phyloP scores from a whole-genome alignment of 2,888 invertebrate genomes.

The Argynnis bischoffii region DNA sequence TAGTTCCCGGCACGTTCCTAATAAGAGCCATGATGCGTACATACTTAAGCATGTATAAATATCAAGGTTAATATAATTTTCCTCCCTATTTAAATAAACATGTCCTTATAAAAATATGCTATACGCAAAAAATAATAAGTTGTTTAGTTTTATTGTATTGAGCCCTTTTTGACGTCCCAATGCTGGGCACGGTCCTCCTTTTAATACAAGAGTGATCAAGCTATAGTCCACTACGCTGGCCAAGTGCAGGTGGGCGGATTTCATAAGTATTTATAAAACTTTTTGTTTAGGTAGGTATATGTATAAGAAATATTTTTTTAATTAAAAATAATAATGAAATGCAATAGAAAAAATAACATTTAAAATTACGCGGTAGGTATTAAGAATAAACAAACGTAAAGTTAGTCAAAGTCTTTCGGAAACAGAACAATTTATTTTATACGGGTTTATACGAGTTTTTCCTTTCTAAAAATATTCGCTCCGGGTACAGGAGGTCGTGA shows the following conservation, averaged over 20 bases:
- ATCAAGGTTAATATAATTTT: slow-evolving; percentile 11
- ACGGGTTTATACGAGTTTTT: slow-evolving; percentile 46
- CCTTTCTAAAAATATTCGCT: slow-evolving; percentile 37
- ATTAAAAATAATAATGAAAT: no score
- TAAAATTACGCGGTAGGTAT: slow-evolving; percentile 1
- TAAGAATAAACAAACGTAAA: slow-evolving; percentile 24
- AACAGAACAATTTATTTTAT: slow-evolving; percentile 61
- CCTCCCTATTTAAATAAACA: slow-evolving; percentile 9
- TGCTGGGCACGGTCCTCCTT: no score
- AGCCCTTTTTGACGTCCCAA: no score
- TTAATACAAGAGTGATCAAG: no score
- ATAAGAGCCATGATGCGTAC: slow-evolving; percentile 27
- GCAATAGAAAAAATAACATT: slow-evolving; percentile 1
- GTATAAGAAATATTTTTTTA: no score
- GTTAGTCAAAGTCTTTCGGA: slow-evolving; percentile 45
- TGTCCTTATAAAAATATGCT: background rate
- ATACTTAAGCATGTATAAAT: background rate
- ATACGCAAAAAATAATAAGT: no score
- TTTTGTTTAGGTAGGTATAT: no score
- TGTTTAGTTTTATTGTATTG: no score
- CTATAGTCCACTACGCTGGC: no score
- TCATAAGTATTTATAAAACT: no score
- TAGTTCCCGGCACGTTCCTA: slow-evolving; percentile 32
- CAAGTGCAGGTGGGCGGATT: no score
- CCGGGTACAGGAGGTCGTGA: slow-evolving; percentile 35